phyloP scores from a whole-genome alignment of 1,140 invertebrate species.

The Nasonia longicornis region DNA sequence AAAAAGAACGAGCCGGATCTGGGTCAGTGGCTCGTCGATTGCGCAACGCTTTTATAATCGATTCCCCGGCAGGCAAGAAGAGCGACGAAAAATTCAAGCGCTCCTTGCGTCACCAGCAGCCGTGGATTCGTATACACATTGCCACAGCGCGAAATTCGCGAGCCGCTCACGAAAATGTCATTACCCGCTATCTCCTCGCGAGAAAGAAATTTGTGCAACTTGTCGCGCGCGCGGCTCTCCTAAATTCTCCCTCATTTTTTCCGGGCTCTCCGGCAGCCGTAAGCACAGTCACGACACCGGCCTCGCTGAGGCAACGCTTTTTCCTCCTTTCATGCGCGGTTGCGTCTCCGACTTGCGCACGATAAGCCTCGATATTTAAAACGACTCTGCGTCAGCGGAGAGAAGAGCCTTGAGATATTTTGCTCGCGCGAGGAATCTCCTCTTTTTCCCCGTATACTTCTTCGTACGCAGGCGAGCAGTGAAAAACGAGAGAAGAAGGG shows the following conservation, averaged over 20 bases:
- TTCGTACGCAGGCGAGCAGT: not conserved
- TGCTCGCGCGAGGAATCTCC: not conserved
- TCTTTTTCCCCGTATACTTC: too few species aligned
- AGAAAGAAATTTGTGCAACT: slow-evolving; percentile 55
- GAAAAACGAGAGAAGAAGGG: not conserved
- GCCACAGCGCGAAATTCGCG: slow-evolving; percentile 47
- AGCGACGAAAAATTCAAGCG: not conserved
- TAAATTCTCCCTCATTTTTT: slow-evolving; percentile 37
- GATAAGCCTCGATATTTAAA: slow-evolving; percentile 12
- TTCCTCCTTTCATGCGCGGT: not conserved
- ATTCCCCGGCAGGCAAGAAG: slow-evolving; percentile 23
- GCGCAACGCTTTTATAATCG: not conserved
- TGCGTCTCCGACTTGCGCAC: not conserved
- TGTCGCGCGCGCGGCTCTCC: slow-evolving; percentile 30
- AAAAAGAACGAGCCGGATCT: not conserved
- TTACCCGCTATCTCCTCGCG: slow-evolving; percentile 48
- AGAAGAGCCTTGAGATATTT: not conserved
- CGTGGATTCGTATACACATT: slow-evolving; percentile 45
- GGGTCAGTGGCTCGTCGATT: not conserved
- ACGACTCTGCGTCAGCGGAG: not conserved
- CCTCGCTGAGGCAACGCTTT: not conserved
- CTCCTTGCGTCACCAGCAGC: not conserved
- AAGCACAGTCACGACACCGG: slow-evolving; percentile 6
- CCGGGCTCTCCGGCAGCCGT: not conserved
- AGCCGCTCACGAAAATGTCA: slow-evolving; percentile 64